phyloP scores from a whole-genome alignment of 92 coral and sea anemone genomes.

The Virgularia gustaviana region DNA sequence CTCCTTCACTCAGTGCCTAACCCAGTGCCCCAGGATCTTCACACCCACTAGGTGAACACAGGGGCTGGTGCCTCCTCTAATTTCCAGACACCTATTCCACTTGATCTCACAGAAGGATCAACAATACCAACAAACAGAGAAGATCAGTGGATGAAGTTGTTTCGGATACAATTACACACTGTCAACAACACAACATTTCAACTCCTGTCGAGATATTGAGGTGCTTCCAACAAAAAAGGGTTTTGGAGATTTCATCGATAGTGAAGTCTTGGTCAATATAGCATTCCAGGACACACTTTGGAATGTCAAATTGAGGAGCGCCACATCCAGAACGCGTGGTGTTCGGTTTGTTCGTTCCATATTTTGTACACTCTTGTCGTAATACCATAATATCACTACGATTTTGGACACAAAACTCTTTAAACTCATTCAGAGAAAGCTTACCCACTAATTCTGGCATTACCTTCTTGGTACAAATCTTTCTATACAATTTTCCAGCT shows the following conservation, averaged over 20 bases:
- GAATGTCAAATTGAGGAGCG: slow-evolving; percentile 25
- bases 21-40: background rate
- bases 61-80: background rate
- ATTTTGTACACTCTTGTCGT: slow-evolving; percentile 31
- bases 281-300: slow-evolving; percentile 19
- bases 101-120: no score
- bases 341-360: slow-evolving; percentile 23
- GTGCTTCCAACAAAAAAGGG: slow-evolving; percentile 19
- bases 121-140: slow-evolving; percentile 9
- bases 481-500: slow-evolving; percentile 38
- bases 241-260: slow-evolving; percentile 28
- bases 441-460: slow-evolving; percentile 38
- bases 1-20: slow-evolving; percentile 58
- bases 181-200: slow-evolving; percentile 32
- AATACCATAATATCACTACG: slow-evolving; percentile 42
- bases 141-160: slow-evolving; percentile 20
- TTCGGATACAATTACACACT: slow-evolving; percentile 36
- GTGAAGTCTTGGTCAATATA: slow-evolving; percentile 13
- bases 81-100: background rate
- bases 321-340: slow-evolving; percentile 23
- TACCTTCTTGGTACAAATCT: slow-evolving; percentile 23
- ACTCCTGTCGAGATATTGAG: slow-evolving; percentile 26
- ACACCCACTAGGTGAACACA: background rate
- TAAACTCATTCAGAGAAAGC: slow-evolving; percentile 40
- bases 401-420: slow-evolving; percentile 31